Evolutionary conservation across 2,888 invertebrate species (phyloP), one percentile per base, ranked within the genome.

Genomic region (Cryptocheilus praepositus): DNA sequence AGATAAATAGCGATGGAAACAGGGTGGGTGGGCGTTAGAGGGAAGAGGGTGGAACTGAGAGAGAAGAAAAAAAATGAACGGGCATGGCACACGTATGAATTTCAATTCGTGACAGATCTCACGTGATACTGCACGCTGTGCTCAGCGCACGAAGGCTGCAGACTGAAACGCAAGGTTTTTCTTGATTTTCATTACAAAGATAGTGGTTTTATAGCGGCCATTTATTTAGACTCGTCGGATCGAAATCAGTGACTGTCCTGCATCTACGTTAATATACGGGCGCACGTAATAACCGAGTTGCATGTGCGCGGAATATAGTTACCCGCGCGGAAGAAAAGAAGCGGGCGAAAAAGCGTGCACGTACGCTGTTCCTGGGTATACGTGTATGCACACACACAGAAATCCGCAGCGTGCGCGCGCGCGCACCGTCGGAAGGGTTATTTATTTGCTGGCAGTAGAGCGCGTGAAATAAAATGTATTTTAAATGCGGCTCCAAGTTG

Each of bases 41-140:
- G 18, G 16, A 11, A 49, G 21, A 45, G 59, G 28, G 3, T 7
- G 2, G 11, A 11, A 11, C 8, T 46, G 46, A 21, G 46, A 46
- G 43, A 57, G 46, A 36, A 53, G 22, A 61, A 25, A 21, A 36
- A 36, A 36, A 36, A 36, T 36, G 36, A 36, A 36, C 36, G 36
- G 36, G 36, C 36, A 36, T 11, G 64, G 56, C 46, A 64, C 69
- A 61, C 65, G 59, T 79, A 71, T 81, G 62, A 78, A 80, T 73
- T 77, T 74, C 69, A 73, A 73, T 80, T 73, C 75, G 77, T 73
- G 80, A 79, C 70, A 68, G 54, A 72, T 69, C 61, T 43, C 59
- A 16, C 19, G 52, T 56, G 61, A 59, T 62, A 51, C 13, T 25
- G 55, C 43, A 15, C 56, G 18, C 25, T 21, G 25, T n/a, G 46